Evolutionary conservation across 2,797 vertebrate species (phyloP), one percentile per base, ranked within the genome.

Genomic region (Xerus rutilus): DNA sequence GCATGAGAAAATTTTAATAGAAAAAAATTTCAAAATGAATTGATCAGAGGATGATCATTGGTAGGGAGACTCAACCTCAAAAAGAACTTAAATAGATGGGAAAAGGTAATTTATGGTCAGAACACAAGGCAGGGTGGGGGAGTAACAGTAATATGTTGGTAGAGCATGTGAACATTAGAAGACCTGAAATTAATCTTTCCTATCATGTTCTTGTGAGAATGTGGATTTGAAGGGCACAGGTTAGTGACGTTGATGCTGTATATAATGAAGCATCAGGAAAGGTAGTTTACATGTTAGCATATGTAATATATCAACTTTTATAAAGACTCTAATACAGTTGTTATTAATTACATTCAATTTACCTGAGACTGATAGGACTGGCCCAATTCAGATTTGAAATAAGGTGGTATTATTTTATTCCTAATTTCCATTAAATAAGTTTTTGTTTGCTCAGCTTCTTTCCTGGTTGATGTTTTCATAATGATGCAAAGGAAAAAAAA

Each of bases 311-410:
- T 84, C 25, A 81, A 23, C 25, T 86, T 92, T 82, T 73, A 67
- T 21, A 85, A 85, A 89, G 43, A 65, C 1, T 77, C 57, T 49
- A 25, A 82, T 52, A 86, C 15, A 85, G 94, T 57, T 39, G 79
- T 17, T 77, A 45, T 54, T 49, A 65, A 17, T 92, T 92, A 62
- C 43, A 64, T 17, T 96, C 39, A 77, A 1, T 98, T 98, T 98
- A 99, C 99, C 98, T 99, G 89, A 67, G 97, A 94, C 64, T 96
- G 89, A 95, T 98, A 98, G 1, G 64, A 57, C 13, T 85, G 92
- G 94, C 96, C 13, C n/a, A 99, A 97, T 97, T 99, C 99, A 32
- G 98, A 99, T 93, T 98, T 97, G 98, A 99, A 99, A 97, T 99
- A 99, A 0, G 99, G 98, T 89, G 98, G 98, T 94, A 99, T n/a